A percentile compares a stretch with the other conserved stretches of the same genome.
Evolutionary conservation across 2,797 vertebrate species (phyloP).

Genomic region (Rhinichthys osculus): DNA sequence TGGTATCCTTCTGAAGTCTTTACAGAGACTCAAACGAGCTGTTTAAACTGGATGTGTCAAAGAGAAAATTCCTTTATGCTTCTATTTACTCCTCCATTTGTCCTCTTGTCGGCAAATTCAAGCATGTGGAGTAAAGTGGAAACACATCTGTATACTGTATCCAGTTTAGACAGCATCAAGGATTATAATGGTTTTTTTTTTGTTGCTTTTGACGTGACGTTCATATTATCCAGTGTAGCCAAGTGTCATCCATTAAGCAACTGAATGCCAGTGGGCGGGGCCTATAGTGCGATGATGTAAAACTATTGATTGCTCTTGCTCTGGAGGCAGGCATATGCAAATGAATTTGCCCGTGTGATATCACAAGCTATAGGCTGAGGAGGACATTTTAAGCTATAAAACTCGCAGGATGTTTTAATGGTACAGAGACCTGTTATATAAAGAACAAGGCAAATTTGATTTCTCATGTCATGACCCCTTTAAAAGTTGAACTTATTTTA

Average conservation of each 20-base stretch:
- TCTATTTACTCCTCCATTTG: neutral
- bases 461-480: neutral
- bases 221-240: too few species aligned
- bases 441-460: neutral
- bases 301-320: neutral
- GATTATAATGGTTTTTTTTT: neutral
- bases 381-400: neutral
- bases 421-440: neutral
- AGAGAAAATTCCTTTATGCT: neutral
- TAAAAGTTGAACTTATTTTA: neutral
- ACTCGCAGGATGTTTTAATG: neutral
- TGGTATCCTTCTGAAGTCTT: neutral
- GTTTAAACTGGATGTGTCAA: neutral
- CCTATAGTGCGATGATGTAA: neutral
- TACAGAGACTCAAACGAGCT: neutral
- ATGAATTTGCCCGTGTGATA: accelerated
- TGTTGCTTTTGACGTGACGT: neutral
- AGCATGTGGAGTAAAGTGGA: neutral
- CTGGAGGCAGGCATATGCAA: neutral
- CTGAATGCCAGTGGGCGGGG: neutral
- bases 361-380: neutral
- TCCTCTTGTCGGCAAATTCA: neutral
- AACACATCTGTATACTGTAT: neutral
- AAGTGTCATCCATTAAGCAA: neutral
- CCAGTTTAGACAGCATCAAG: neutral